Conservation (phyloP, 2,888 invertebrate genomes). For the Drosophila anomalata region DNA sequence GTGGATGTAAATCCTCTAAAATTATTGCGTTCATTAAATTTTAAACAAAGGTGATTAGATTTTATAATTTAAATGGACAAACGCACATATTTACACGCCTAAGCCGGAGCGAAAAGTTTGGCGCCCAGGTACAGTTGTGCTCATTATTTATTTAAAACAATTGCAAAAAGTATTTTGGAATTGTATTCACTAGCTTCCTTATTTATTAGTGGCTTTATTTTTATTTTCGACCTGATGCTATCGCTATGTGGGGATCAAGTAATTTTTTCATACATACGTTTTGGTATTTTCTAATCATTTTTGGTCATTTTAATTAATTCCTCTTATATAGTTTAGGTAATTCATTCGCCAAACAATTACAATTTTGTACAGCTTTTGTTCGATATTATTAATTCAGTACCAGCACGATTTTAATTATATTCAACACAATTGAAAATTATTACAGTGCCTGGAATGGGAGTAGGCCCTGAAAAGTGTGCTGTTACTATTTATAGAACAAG, state of each 20-base stretch:
- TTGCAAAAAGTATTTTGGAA: slow-evolving; percentile 53
- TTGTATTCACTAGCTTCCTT: slow-evolving; percentile 49
- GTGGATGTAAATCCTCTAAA: slow-evolving; percentile 67
- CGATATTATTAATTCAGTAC: slow-evolving; percentile 40
- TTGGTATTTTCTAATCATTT: slow-evolving; percentile 49
- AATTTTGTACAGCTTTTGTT: slow-evolving; percentile 4
- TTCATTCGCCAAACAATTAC: slow-evolving; percentile 18
- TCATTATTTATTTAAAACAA: slow-evolving; percentile 75
- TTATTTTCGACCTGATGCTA: slow-evolving; percentile 40
- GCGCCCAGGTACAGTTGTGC: slow-evolving; percentile 58
- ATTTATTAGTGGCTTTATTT: slow-evolving; percentile 63
- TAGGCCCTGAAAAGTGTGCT: background rate
- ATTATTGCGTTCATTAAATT: slow-evolving; percentile 80
- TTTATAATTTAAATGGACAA: slow-evolving; percentile 63
- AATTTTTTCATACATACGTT: slow-evolving; percentile 47
- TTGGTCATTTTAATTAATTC: slow-evolving; percentile 70
- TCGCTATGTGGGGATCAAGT: slow-evolving; percentile 63
- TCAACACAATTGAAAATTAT: slow-evolving; percentile 24
- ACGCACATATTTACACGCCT: slow-evolving; percentile 29
- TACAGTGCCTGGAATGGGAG: background rate
- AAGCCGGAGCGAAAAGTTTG: slow-evolving; percentile 23
- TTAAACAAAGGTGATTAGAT: slow-evolving; percentile 81
- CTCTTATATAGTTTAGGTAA: background rate
- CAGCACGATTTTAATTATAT: slow-evolving; percentile 41
- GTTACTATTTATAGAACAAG: background rate